Conservation (phyloP, 2,113 vertebrate species). For the Gasterosteus nipponicus region DNA sequence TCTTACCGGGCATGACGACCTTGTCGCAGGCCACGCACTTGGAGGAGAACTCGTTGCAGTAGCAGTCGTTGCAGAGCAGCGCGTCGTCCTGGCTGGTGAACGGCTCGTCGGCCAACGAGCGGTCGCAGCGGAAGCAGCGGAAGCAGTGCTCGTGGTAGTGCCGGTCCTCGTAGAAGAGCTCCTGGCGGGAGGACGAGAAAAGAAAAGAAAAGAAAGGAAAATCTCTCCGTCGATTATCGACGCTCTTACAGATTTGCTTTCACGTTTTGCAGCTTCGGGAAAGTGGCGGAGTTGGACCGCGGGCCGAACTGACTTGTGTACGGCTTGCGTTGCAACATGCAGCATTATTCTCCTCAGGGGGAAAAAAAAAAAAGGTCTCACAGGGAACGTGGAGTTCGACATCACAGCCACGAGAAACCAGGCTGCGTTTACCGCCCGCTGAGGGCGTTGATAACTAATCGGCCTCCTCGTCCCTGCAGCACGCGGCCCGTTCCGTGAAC, state of each 20-base stretch:
- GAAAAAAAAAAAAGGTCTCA: constrained; percentile 20
- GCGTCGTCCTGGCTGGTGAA: constrained; percentile 96
- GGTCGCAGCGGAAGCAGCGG: constrained; percentile 96
- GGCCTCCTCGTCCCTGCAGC: constrained; percentile 29
- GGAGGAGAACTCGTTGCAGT: constrained; percentile 97
- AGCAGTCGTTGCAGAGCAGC: constrained; percentile 96
- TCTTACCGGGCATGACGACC: constrained; percentile 95
- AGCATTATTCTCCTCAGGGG: background rate
- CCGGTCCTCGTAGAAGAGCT: constrained; percentile 96
- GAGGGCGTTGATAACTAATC: constrained; percentile 54
- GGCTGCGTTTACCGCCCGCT: constrained; percentile 38
- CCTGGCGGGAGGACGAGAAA: constrained; percentile 75
- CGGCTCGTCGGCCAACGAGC: constrained; percentile 92
- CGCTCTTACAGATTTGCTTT: background rate
- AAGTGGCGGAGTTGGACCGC: constrained; percentile 1
- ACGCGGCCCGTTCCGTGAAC: constrained; percentile 35
- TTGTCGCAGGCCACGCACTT: constrained; percentile 95
- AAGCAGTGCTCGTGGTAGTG: constrained; percentile 98
- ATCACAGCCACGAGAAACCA: constrained; percentile 47
- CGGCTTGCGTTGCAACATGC: background rate
- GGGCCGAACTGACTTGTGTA: constrained; percentile 38
- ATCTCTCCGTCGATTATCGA: background rate
- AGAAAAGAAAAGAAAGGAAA: background rate
- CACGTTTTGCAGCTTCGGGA: background rate
- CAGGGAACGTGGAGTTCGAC: constrained; percentile 22